Evolutionary conservation across 2,888 invertebrate genomes (phyloP), one percentile per base, ranked within the genome.

Genomic region (Stictocephala bisonia): DNA sequence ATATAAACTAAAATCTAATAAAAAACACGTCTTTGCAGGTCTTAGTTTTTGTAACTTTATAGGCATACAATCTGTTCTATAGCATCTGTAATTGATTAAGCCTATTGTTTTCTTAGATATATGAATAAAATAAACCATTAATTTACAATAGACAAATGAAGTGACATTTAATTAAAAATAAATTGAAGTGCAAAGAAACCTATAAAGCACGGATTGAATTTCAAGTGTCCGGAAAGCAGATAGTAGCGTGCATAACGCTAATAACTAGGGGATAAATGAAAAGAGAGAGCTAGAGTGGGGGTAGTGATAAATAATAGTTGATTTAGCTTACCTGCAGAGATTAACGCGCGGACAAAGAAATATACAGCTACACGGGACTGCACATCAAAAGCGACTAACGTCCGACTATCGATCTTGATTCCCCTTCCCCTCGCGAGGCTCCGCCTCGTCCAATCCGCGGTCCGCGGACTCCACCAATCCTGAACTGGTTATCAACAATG

Each of bases 331-430:
- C 70, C 70, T 44, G 41, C 31, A 58, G 69, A 69, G 41, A 71
- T 44, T 44, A 29, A 71, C 70, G 56, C 22, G 40, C 51, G 41
- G 20, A 64, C 56, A 58, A 56, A 58, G 44, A 29, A 48, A 71
- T 44, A 51, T 51, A 71, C 70, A 56, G 70, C 70, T 71, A 44
- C 70, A 58, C 70, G 6, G 58, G 41, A 26, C 58, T 40, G 58
- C 70, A 71, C 70, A 71, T 71, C 58, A 71, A 58, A 71, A 18
- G 44, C 29, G 56, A 71, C 70, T 71, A 71, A 69, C 29, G 41
- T n/a, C 15, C 56, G 40, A 26, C 70, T 29, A 71, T 71, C 70
- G 70, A 71, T 71, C 70, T 71, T 44, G 40, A 27, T 11, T n/a
- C 70, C 44, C 58, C 70, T 13, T 44, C 58, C 18, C 44, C 9